Conservation (phyloP, 2,113 vertebrate genomes). For the Hyperoodon ampullatus region DNA sequence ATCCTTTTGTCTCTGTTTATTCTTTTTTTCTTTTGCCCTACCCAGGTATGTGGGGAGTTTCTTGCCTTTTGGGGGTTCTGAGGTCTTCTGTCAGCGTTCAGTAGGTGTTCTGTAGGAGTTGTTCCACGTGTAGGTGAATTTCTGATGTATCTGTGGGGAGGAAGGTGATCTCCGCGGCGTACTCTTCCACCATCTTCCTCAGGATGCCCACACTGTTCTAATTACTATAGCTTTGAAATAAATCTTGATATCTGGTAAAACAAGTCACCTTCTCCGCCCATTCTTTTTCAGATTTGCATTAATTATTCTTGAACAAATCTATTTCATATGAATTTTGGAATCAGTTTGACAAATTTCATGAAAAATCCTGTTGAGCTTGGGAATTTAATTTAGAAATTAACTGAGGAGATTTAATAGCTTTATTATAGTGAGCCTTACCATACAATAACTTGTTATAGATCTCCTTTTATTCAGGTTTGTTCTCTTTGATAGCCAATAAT, state of each 20-base stretch:
- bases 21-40: too few species aligned
- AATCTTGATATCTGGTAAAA: slow-evolving; percentile 23
- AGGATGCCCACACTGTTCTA: neutral
- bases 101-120: too few species aligned
- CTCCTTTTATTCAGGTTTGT: neutral
- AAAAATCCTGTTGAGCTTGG: neutral
- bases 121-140: too few species aligned
- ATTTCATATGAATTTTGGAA: neutral
- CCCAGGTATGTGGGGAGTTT: too few species aligned
- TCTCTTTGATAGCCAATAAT: neutral
- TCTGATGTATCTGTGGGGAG: too few species aligned
- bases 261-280: neutral
- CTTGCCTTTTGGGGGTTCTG: too few species aligned
- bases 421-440: neutral
- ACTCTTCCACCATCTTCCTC: too few species aligned
- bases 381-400: slow-evolving; percentile 23
- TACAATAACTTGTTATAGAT: neutral
- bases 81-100: too few species aligned
- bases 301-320: neutral
- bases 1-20: too few species aligned
- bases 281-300: neutral
- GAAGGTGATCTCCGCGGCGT: too few species aligned
- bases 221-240: slow-evolving; percentile 8
- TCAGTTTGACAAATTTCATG: neutral
- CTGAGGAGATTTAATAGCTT: neutral